phyloP scores from a whole-genome alignment of 2,113 vertebrate species.

The Haplochromis burtoni region DNA sequence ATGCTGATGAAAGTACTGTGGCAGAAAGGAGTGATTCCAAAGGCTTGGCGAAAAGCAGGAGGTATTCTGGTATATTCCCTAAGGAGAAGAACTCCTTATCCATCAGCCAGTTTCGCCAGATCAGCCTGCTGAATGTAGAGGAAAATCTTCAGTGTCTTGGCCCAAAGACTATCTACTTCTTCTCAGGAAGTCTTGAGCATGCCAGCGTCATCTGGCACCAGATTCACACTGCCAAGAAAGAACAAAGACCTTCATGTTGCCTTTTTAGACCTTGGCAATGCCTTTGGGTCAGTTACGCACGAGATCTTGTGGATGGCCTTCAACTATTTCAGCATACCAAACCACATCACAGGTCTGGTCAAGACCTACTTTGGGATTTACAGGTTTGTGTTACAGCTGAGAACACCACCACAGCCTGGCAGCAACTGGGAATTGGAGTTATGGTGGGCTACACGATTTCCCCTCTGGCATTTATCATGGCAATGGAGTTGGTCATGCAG shows the following conservation, averaged over 20 bases:
- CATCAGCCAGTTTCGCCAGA: background rate
- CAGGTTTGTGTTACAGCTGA: background rate
- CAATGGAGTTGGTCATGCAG: background rate
- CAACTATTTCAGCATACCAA: background rate
- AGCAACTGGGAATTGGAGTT: background rate
- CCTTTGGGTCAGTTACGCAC: background rate
- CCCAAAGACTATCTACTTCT: background rate
- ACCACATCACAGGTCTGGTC: background rate
- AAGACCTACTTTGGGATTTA: background rate
- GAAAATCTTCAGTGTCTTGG: background rate
- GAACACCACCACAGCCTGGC: background rate
- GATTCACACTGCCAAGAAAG: background rate
- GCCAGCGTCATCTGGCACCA: background rate
- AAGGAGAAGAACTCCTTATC: background rate
- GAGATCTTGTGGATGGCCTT: background rate
- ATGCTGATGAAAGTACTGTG: background rate
- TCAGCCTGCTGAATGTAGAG: background rate
- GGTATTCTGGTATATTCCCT: background rate
- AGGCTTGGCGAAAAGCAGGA: background rate
- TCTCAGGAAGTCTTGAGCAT: background rate
- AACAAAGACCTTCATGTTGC: background rate
- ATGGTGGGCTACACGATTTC: background rate
- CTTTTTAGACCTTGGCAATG: background rate
- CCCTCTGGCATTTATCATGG: background rate
- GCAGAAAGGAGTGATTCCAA: background rate